Percentiles rank a stretch among this genome's conserved stretches.
Evolutionary conservation across 2,888 invertebrate species (phyloP).

Genomic region (Drosophila hamatofila): DNA sequence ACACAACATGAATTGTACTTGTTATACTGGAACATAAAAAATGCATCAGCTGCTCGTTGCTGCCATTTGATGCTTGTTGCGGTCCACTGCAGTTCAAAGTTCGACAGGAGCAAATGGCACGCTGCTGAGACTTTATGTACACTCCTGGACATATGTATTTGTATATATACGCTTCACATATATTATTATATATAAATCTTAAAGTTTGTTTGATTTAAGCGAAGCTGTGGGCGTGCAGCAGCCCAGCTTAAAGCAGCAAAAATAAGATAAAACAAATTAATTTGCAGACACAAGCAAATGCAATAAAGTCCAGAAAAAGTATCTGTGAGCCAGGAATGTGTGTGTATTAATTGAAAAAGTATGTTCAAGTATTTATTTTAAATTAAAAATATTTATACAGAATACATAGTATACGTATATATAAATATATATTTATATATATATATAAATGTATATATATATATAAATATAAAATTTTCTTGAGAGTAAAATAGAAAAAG

Average conservation of each 20-base stretch:
- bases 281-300: not conserved
- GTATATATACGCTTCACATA: no score
- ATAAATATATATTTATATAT: no score
- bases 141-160: no score
- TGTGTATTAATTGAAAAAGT: not conserved
- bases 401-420: no score
- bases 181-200: not conserved
- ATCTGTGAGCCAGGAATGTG: not conserved
- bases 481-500: not conserved
- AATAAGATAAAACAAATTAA: not conserved
- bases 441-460: no score
- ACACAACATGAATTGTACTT: conserved; percentile 35
- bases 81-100: conserved; percentile 40
- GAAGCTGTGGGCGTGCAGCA: not conserved
- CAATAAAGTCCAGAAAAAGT: not conserved
- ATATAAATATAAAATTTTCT: no score
- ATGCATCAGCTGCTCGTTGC: conserved; percentile 65
- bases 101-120: conserved; percentile 3
- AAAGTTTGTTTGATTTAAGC: not conserved
- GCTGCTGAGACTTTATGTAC: conserved; percentile 7
- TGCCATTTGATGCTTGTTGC: conserved; percentile 16
- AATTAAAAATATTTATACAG: no score
- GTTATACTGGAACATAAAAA: conserved; percentile 71
- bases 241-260: no score
- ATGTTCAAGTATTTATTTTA: not conserved